These are phyloP conservation scores for Kryptolebias marmoratus DNA, from an alignment of 2,113 vertebrate species.

Conservation along the genomic window DNA sequence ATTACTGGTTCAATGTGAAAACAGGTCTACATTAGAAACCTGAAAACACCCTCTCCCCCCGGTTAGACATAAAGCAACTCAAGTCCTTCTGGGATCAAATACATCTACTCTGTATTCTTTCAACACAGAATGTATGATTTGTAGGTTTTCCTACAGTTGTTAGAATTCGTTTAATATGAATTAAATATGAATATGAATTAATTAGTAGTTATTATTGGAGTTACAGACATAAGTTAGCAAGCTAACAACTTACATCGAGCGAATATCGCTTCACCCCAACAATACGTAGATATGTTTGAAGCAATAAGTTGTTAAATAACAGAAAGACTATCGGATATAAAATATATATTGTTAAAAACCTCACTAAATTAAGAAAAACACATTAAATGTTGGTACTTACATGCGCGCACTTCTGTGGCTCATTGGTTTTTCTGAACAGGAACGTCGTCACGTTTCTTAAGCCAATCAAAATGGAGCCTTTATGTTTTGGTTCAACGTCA, in stretches of 20 bases:
- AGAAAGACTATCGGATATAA: background rate
- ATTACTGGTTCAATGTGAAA: background rate
- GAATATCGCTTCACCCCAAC: background rate
- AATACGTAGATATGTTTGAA: background rate
- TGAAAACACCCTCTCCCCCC: background rate
- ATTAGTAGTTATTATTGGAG: too few species aligned
- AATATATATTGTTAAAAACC: accelerated
- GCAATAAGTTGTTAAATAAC: accelerated
- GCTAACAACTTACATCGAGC: background rate
- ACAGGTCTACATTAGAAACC: background rate
- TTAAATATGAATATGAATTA: too few species aligned
- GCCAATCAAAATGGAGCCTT: slow-evolving; percentile 8
- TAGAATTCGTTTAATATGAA: too few species aligned
- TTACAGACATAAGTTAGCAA: background rate
- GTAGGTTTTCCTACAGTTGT: too few species aligned
- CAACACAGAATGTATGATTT: too few species aligned
- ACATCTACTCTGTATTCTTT: too few species aligned
- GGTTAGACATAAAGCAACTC: background rate
- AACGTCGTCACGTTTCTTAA: background rate
- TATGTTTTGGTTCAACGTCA: slow-evolving; percentile 25
- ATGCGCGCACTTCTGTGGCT: slow-evolving; percentile 30
- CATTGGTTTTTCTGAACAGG: slow-evolving; percentile 17
- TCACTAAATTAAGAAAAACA: background rate
- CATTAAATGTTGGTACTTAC: slow-evolving; percentile 45
- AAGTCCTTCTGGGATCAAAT: too few species aligned